A percentile compares a stretch with the other conserved stretches of the same genome.
These are phyloP conservation scores for Zosterops lateralis DNA, from an alignment of 2,113 vertebrate species.

Conservation along the genomic window DNA sequence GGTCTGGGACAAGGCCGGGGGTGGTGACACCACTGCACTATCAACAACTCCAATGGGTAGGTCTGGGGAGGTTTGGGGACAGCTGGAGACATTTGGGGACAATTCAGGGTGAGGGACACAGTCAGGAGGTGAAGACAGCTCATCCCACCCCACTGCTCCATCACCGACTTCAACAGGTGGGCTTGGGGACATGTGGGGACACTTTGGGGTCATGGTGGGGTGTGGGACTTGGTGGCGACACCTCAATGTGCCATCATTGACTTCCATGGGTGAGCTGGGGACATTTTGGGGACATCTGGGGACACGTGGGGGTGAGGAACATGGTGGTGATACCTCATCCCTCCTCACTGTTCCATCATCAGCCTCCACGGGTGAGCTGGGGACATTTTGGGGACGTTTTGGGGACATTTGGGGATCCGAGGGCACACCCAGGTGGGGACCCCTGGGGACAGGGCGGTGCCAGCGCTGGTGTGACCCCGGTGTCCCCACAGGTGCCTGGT, in stretches of 20 bases:
- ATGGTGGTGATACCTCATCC: too few relatives aligned
- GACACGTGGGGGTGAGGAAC: neutral
- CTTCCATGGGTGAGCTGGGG: too few relatives aligned
- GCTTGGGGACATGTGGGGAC: neutral
- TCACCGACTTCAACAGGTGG: rapidly evolving
- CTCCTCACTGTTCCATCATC: too few relatives aligned
- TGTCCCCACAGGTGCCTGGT: neutral
- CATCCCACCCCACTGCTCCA: too few relatives aligned
- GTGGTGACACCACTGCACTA: too few relatives aligned
- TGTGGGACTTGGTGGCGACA: too few relatives aligned
- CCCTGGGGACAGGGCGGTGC: rapidly evolving
- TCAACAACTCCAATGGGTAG: neutral
- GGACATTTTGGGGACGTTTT: neutral
- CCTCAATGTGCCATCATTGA: too few relatives aligned
- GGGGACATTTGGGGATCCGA: neutral
- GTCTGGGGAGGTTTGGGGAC: neutral
- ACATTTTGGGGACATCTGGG: neutral
- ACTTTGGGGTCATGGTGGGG: neutral
- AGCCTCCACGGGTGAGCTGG: too few relatives aligned
- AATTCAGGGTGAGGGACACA: too few relatives aligned
- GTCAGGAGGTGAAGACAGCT: too few relatives aligned
- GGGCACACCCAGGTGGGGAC: neutral
- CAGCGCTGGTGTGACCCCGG: rapidly evolving
- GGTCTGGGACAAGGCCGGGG: too few relatives aligned
- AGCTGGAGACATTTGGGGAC: neutral